Evolutionary conservation across 2,797 vertebrate species (phyloP).

Genomic region (Microchirus variegatus): DNA sequence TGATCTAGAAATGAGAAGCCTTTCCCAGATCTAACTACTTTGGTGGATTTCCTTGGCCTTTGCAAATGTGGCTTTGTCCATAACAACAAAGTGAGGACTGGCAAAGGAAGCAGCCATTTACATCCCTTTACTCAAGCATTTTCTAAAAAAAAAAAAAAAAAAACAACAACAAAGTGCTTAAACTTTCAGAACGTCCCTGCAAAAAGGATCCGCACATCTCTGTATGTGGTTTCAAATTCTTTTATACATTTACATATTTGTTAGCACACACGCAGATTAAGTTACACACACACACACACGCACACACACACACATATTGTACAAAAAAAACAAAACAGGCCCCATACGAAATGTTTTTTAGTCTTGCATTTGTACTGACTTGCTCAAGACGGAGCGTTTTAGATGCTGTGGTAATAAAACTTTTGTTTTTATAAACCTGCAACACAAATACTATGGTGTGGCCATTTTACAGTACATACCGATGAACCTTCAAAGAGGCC

Average conservation of each 20-base stretch:
- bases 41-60: no score
- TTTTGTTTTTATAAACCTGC: no score
- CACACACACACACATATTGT: not conserved
- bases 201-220: not conserved
- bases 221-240: not conserved
- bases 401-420: no score
- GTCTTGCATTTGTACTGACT: not conserved
- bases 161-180: not conserved
- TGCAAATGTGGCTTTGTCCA: no score
- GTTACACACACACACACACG: not conserved
- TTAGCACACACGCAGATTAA: not conserved
- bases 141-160: not conserved
- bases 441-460: not conserved
- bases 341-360: not conserved
- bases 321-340: not conserved
- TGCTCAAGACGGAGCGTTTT: no score
- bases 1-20: no score
- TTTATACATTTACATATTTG: not conserved
- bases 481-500: constrained; percentile 53
- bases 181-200: not conserved
- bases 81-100: no score
- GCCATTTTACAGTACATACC: constrained; percentile 52
- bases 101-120: no score
- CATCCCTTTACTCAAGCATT: not conserved
- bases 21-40: no score